Conservation (phyloP, 2,888 invertebrate species). For the Galeruca laticollis region DNA sequence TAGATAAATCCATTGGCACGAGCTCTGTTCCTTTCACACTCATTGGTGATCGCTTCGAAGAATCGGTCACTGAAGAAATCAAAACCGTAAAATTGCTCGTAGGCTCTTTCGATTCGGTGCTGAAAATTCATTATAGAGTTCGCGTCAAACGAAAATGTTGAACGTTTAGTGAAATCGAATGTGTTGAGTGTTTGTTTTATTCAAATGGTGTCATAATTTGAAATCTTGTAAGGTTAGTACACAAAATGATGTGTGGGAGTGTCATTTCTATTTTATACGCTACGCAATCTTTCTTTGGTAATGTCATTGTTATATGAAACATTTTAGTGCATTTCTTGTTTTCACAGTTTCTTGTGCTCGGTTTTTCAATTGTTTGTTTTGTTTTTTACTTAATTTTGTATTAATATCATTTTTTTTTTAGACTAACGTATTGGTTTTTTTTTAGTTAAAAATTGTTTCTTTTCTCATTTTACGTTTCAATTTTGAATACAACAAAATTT, state of each 20-base stretch:
- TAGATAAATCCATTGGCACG: not conserved
- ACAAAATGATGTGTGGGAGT: not conserved
- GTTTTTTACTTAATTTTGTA: too few relatives aligned
- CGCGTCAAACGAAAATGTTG: not conserved
- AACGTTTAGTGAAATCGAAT: not conserved
- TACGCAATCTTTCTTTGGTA: too few relatives aligned
- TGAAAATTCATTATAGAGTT: not conserved
- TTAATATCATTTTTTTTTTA: too few relatives aligned
- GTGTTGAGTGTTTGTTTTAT: not conserved
- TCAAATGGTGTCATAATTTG: not conserved
- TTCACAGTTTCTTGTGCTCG: too few relatives aligned
- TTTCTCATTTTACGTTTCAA: too few relatives aligned
- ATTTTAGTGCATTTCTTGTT: too few relatives aligned
- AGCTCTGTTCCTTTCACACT: conserved; percentile 7
- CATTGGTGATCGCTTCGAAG: conserved; percentile 5
- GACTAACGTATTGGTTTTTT: too few relatives aligned
- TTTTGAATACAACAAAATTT: too few relatives aligned
- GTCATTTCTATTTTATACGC: too few relatives aligned
- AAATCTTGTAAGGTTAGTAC: not conserved
- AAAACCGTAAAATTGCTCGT: not conserved
- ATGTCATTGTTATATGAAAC: too few relatives aligned
- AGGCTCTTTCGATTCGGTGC: conserved; percentile 10
- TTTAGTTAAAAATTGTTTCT: too few relatives aligned
- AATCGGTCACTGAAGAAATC: conserved; percentile 1
- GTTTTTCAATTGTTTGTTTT: too few relatives aligned